Evolutionary conservation across 2,797 vertebrate species (phyloP).

Genomic region (Pelochelys cantorii): DNA sequence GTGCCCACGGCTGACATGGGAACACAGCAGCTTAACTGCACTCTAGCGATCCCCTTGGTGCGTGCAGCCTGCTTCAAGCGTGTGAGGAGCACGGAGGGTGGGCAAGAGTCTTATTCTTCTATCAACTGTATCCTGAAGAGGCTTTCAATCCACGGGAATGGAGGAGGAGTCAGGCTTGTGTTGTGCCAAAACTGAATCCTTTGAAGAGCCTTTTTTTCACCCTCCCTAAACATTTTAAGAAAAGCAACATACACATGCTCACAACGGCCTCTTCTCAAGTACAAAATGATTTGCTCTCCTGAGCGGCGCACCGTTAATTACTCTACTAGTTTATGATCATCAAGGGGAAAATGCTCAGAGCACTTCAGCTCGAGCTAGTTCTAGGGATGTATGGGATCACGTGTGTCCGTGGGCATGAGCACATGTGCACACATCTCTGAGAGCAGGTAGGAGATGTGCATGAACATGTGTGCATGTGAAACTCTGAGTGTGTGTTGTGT

Average conservation of each 20-base stretch:
- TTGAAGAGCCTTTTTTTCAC: background rate
- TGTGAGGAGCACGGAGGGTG: background rate
- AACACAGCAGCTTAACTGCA: background rate
- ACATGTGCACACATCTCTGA: background rate
- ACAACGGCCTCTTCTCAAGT: background rate
- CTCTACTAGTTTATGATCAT: background rate
- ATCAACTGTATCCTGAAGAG: too few relatives aligned
- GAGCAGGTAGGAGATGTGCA: background rate
- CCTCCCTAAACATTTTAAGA: background rate
- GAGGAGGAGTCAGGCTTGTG: background rate
- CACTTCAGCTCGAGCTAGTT: too few relatives aligned
- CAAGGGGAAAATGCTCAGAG: background rate
- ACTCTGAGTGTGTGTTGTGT: background rate
- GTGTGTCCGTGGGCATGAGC: fast-evolving
- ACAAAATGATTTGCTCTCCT: background rate
- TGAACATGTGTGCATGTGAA: background rate
- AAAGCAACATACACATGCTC: background rate
- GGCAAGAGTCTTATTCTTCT: background rate
- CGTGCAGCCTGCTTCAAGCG: background rate
- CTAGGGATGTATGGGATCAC: fast-evolving
- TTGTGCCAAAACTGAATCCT: background rate
- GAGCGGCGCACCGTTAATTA: background rate
- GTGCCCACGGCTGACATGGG: background rate
- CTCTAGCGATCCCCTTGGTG: background rate
- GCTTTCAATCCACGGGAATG: background rate